Base-by-base conservation (phyloP, 2,888 invertebrate species). In the Zygogramma bicolorata region DNA sequence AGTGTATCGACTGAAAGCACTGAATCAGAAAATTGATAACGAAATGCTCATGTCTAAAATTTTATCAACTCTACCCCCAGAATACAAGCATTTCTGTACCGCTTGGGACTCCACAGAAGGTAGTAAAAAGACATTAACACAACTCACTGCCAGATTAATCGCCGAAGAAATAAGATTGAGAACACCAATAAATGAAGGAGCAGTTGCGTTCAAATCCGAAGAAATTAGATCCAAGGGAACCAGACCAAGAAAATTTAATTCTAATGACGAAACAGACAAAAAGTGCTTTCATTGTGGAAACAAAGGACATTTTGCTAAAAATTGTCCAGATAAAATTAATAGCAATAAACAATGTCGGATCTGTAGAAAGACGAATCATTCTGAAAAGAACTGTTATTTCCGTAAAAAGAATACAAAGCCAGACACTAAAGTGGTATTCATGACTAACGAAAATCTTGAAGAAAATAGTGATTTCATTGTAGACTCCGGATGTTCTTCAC, bases 31-130 rank as follows among this genome's bases (percentile, higher is more conserved):
- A 1, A 71, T 73, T 20, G 42, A 60, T 62, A 71, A 75, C 38
- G 71, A 74, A 20, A 74, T 75, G 67, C 27, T 74, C 1, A 74
- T 74, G n/a, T 74, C 68, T 34, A 71, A 74, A 75, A 68, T 75
- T 0, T 20, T 74, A 20, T 25, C 58, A 31, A 85, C 69, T 58
- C 38, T 76, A 42, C 71, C 72, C n/a, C n/a, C n/a, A n/a, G n/a
- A n/a, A n/a, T n/a, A n/a, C n/a, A n/a, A 22, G 82, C 57, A 72
- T 42, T 76, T 75, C 34, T 27, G 40, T 25, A 71, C 65, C 15
- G 70, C 70, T 7, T 70, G 74, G 74, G 68, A 76, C 13, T 70
- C 74, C 3, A 58, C 68, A 27, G n/a, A 67, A 46, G 27, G 4
- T 25, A n/a, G 60, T 10, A 65, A 74, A n/a, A 65, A 46, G 49